A percentile compares a stretch with the other conserved stretches of the same genome.
These are phyloP conservation scores for Oncorhynchus masou DNA, from an alignment of 2,113 vertebrate genomes.

Conservation along the genomic window DNA sequence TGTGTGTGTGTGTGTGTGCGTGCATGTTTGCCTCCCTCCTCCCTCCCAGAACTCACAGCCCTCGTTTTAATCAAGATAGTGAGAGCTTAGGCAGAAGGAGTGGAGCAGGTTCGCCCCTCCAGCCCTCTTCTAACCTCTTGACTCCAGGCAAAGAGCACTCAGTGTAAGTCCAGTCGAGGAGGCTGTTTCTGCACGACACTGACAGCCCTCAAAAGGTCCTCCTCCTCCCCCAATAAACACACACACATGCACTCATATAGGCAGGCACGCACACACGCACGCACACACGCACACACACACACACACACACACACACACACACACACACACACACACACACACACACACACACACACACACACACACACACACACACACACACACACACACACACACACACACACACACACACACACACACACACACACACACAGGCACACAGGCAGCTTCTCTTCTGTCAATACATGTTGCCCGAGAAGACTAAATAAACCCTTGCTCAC, in stretches of 20 bases:
- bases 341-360: background rate
- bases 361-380: conserved; percentile 2
- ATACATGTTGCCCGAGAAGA: too few relatives aligned
- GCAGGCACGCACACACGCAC: background rate
- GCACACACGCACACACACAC: background rate
- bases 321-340: conserved; percentile 6
- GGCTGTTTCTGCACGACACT: background rate
- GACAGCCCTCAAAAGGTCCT: background rate
- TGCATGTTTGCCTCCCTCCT: too few relatives aligned
- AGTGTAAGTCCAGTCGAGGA: background rate
- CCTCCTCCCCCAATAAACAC: background rate
- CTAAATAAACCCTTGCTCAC: too few relatives aligned
- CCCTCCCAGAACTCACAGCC: too few relatives aligned
- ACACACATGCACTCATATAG: background rate
- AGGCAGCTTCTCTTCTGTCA: too few relatives aligned
- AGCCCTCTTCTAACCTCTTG: too few relatives aligned
- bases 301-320: background rate
- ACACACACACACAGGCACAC: too few relatives aligned
- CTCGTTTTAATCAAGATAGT: too few relatives aligned
- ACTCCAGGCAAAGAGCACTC: too few relatives aligned
- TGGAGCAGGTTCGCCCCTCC: too few relatives aligned
- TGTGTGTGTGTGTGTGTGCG: too few relatives aligned
- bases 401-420: background rate
- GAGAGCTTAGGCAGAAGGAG: too few relatives aligned
- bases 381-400: conserved; percentile 2